These are phyloP conservation scores for Oreochromis grahami DNA, from an alignment of 2,797 vertebrate genomes.

Conservation along the genomic window DNA sequence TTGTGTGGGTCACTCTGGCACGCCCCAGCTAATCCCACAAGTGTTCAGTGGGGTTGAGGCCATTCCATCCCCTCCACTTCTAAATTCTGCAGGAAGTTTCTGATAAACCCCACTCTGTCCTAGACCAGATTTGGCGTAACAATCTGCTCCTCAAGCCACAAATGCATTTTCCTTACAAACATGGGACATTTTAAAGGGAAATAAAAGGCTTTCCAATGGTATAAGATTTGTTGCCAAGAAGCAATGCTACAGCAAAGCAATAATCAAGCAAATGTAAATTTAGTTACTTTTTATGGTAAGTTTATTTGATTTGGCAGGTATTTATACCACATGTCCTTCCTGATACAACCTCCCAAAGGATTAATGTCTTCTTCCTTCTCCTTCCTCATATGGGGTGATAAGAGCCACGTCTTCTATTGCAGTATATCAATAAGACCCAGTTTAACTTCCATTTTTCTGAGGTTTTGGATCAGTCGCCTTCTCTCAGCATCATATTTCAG, in stretches of 20 bases:
- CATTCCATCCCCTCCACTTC: neutral
- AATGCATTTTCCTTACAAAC: neutral
- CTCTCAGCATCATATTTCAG: no score
- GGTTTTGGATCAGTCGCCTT: no score
- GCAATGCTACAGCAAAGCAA: neutral
- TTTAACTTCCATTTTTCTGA: no score
- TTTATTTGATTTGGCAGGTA: neutral
- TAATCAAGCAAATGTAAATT: neutral
- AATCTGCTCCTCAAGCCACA: neutral
- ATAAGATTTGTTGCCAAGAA: no score
- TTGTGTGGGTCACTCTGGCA: neutral
- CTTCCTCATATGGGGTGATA: no score
- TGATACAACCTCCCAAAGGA: neutral
- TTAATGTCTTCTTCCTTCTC: neutral
- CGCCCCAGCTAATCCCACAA: rapidly evolving
- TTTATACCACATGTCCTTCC: neutral
- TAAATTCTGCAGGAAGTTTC: neutral
- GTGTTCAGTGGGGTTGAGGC: neutral
- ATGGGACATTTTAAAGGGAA: neutral
- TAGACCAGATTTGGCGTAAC: neutral
- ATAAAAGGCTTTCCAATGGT: neutral
- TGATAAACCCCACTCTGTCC: neutral
- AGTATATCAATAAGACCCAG: no score
- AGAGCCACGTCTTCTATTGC: no score
- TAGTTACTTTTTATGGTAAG: neutral